Evolutionary conservation across 2,113 vertebrate species (phyloP), one percentile per base, ranked within the genome.

Genomic region (Xiphorhynchus elegans): DNA sequence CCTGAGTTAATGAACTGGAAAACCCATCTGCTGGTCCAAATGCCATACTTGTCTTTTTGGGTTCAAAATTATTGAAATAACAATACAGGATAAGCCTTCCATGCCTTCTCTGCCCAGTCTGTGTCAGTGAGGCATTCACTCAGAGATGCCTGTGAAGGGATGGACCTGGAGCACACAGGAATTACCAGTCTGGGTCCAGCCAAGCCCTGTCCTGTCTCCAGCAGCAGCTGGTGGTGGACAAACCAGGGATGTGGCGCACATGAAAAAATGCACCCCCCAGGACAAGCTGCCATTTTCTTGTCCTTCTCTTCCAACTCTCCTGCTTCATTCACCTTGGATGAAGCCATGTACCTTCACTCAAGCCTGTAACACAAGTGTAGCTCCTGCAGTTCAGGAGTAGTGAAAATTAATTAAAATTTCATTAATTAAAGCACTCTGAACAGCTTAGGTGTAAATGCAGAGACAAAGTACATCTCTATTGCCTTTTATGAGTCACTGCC

Each of bases 371-470:
- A 89, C 35, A 67, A 83, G 16, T 2, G 10, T 64, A 87, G 50
- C 28, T 94, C 56, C 52, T 39, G 69, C 39, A 56, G 35, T 44
- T 78, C 60, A 76, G 62, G 10, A 87, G 39, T 64, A 86, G 18
- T 46, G 62, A 89, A 83, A 91, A 89, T 77, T 52, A 89, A 92
- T 77, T 84, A 89, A 52, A 52, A n/a, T 60, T 68, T 92, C 60
- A 75, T 84, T 89, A 89, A 58, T 46, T 83, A 86, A 66, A 74
- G 42, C 3, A 10, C 50, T 84, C 58, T 58, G 53, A 95, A 73
- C 46, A 0, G 2, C 62, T 82, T 44, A 37, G 44, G 53, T 78
- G 3, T 52, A 89, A 87, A n/a, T 8, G 26, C 39, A 44, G 80
- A 89, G 39, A 58, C 39, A 15, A 94, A 91, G 37, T 35, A 87